phyloP scores from a whole-genome alignment of 2,113 vertebrate genomes.

The Cephalopholis sonnerati region DNA sequence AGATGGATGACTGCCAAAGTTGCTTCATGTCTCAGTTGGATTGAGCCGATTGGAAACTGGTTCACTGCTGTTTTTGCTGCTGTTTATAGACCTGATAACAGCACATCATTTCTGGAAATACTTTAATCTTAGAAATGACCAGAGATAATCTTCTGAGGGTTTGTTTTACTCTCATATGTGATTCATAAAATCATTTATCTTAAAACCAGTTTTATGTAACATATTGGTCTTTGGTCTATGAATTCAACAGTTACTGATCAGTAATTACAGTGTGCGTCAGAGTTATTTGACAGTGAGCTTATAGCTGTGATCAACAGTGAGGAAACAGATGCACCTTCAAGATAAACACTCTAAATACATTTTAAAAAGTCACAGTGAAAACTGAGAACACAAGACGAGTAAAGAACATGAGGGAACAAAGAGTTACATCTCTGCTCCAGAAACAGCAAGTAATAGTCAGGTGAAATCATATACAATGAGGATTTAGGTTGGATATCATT shows the following conservation, averaged over 20 bases:
- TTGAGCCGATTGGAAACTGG: conserved; percentile 50
- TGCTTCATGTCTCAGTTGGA: conserved; percentile 55
- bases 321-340: neutral
- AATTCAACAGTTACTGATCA: neutral
- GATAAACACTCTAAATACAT: neutral
- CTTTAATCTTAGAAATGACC: conserved; percentile 1
- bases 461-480: conserved; percentile 22
- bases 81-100: conserved; percentile 22
- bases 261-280: neutral
- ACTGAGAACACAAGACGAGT: neutral
- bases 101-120: neutral
- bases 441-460: neutral
- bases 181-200: conserved; percentile 13
- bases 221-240: neutral
- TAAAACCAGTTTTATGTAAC: neutral
- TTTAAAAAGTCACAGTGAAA: neutral
- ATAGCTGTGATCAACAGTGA: neutral
- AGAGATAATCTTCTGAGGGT: neutral
- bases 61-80: conserved; percentile 47
- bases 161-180: conserved; percentile 1
- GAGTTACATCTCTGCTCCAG: neutral
- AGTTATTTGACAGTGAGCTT: neutral
- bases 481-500: conserved; percentile 22
- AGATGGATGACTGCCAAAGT: conserved; percentile 54
- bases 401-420: neutral